A percentile compares a stretch with the other conserved stretches of the same genome.
These are phyloP conservation scores for Melanophora roralis DNA, from an alignment of 2,888 invertebrate species.

Conservation along the genomic window DNA sequence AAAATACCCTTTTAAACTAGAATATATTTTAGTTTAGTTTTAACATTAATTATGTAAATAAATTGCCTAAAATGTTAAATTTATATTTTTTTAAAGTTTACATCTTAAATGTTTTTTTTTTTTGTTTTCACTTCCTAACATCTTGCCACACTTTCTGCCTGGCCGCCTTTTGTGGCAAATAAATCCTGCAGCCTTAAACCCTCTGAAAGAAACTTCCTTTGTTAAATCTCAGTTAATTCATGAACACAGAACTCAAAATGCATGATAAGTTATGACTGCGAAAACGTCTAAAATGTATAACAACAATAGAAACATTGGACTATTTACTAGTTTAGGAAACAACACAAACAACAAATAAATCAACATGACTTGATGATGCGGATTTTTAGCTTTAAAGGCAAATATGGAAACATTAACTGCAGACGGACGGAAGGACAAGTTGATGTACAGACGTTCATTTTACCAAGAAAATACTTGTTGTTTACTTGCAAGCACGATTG, in stretches of 20 bases:
- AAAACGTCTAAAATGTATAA: slow-evolving; percentile 17
- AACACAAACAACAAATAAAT: slow-evolving; percentile 47
- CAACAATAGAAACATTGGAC: slow-evolving; percentile 21
- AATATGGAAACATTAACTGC: slow-evolving; percentile 8
- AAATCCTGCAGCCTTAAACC: not conserved
- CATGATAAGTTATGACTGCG: slow-evolving; percentile 45
- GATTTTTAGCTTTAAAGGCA: slow-evolving; percentile 8
- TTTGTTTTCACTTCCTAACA: not conserved
- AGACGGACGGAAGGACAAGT: not conserved
- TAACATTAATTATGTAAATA: too few species aligned
- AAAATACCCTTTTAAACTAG: too few species aligned
- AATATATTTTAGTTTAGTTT: too few species aligned
- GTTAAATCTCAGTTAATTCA: slow-evolving; percentile 32
- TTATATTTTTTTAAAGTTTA: too few species aligned
- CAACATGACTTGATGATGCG: slow-evolving; percentile 50
- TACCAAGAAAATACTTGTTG: not conserved
- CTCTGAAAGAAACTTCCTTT: not conserved
- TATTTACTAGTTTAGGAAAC: not conserved
- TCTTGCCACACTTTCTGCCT: not conserved
- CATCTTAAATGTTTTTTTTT: too few species aligned
- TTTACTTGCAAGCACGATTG: not conserved
- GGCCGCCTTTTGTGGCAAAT: not conserved
- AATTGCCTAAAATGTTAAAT: too few species aligned
- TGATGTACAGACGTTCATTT: not conserved
- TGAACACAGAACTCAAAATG: slow-evolving; percentile 12